Conservation (phyloP, 1,140 invertebrate genomes). For the Chrysopa pallens region DNA sequence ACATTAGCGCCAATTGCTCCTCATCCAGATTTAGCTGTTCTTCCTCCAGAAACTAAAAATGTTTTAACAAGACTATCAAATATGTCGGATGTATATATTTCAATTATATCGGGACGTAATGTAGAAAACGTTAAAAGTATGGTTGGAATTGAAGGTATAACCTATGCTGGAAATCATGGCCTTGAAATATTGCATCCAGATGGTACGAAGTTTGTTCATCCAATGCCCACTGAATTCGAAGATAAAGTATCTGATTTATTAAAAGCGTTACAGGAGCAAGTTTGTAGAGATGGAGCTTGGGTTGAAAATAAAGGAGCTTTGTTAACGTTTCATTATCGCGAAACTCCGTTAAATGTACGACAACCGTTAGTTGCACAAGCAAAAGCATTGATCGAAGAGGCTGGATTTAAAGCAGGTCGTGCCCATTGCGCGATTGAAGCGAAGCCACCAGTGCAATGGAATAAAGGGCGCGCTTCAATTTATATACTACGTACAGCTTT, state of each 20-base stretch:
- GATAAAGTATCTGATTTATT: conserved; percentile 61
- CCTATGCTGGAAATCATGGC: conserved; percentile 80
- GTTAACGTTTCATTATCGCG: conserved; percentile 75
- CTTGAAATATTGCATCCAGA: conserved; percentile 78
- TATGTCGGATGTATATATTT: conserved; percentile 73
- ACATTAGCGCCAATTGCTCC: conserved; percentile 75
- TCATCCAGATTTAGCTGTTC: conserved; percentile 70
- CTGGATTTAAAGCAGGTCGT: conserved; percentile 55
- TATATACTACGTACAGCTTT: conserved; percentile 78
- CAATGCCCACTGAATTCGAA: conserved; percentile 71
- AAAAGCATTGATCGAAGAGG: conserved; percentile 47
- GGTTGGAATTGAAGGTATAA: conserved; percentile 78
- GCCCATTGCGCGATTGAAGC: conserved; percentile 76
- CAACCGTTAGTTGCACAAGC: conserved; percentile 46
- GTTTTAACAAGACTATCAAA: conserved; percentile 69
- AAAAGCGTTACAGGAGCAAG: conserved; percentile 57
- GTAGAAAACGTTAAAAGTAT: conserved; percentile 77
- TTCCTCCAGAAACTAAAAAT: conserved; percentile 70
- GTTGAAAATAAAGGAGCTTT: conserved; percentile 80
- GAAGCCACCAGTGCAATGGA: conserved; percentile 76
- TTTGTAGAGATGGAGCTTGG: conserved; percentile 76
- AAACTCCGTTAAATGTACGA: conserved; percentile 49
- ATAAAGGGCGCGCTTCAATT: conserved; percentile 77
- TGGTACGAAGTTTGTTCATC: conserved; percentile 77
- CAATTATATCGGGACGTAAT: conserved; percentile 71